phyloP scores from a whole-genome alignment of 2,797 vertebrate genomes.

The Molossus alvarezi region DNA sequence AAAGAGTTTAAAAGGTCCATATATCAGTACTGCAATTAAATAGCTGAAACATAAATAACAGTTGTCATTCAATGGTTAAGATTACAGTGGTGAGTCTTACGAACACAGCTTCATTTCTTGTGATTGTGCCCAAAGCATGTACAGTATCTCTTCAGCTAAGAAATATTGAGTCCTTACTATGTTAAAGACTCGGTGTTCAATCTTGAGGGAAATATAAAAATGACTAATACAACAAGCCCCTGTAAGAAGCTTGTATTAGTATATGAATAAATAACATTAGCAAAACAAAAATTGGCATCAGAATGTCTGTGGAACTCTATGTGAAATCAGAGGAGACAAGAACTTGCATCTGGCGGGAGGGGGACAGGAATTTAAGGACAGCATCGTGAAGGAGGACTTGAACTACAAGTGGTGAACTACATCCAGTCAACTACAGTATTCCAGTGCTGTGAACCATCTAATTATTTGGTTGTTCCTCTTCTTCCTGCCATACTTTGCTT shows the following conservation, averaged over 20 bases:
- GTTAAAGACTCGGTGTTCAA: background rate
- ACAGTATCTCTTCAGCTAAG: background rate
- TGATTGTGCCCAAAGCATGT: background rate
- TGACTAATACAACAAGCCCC: background rate
- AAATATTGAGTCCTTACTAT: background rate
- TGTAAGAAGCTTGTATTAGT: background rate
- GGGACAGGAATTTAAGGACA: background rate
- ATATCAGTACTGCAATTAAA: background rate
- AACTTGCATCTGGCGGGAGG: background rate
- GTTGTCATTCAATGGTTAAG: background rate
- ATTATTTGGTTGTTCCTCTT: background rate
- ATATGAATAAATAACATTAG: background rate
- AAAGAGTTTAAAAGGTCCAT: background rate
- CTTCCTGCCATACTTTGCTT: background rate
- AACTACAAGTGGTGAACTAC: background rate
- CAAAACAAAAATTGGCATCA: constrained; percentile 9
- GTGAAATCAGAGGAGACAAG: background rate
- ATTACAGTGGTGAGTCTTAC: background rate
- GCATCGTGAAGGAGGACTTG: background rate
- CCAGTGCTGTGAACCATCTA: background rate
- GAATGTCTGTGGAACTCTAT: background rate
- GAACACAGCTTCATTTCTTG: background rate
- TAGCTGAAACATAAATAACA: constrained; percentile 26
- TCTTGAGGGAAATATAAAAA: background rate
- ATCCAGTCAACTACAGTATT: background rate